phyloP scores from a whole-genome alignment of 37 sponge, comb jelly and placozoan species.

The Ianthella basta region DNA sequence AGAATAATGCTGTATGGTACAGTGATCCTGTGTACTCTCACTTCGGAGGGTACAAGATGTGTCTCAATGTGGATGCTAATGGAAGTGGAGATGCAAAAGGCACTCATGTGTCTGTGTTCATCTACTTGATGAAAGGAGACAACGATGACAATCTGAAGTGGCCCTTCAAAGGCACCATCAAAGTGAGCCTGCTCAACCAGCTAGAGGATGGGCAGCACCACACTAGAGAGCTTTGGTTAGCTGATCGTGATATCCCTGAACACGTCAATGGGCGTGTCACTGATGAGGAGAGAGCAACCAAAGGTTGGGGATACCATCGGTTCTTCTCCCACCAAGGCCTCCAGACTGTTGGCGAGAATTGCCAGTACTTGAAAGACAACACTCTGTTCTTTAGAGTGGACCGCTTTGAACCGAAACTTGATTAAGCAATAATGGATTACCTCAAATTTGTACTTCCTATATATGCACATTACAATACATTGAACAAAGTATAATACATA shows the following conservation, averaged over 20 bases:
- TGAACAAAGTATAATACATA: no score
- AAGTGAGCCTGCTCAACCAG: not conserved
- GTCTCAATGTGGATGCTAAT: constrained; percentile 44
- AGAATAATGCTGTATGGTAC: constrained; percentile 22
- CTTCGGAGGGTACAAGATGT: constrained; percentile 43
- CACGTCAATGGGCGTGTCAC: not conserved
- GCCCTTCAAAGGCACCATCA: constrained; percentile 33
- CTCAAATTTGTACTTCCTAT: no score
- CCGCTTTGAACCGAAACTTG: not conserved
- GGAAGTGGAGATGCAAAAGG: constrained; percentile 40
- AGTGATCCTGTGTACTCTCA: constrained; percentile 31
- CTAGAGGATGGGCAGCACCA: not conserved
- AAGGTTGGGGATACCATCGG: not conserved
- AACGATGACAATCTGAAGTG: constrained; percentile 35
- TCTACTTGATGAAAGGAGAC: constrained; percentile 38
- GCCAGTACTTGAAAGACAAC: not conserved
- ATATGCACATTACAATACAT: no score
- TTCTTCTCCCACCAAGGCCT: not conserved
- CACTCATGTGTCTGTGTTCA: constrained; percentile 46
- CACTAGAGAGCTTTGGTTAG: not conserved
- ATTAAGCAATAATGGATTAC: no score
- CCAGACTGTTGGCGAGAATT: not conserved
- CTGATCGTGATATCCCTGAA: not conserved
- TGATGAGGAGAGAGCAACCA: not conserved
- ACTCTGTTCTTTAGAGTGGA: constrained; percentile 7